Percentiles rank a stretch among this genome's conserved stretches.
phyloP scores from a whole-genome alignment of 2,797 vertebrate species.

The Varecia variegata region DNA sequence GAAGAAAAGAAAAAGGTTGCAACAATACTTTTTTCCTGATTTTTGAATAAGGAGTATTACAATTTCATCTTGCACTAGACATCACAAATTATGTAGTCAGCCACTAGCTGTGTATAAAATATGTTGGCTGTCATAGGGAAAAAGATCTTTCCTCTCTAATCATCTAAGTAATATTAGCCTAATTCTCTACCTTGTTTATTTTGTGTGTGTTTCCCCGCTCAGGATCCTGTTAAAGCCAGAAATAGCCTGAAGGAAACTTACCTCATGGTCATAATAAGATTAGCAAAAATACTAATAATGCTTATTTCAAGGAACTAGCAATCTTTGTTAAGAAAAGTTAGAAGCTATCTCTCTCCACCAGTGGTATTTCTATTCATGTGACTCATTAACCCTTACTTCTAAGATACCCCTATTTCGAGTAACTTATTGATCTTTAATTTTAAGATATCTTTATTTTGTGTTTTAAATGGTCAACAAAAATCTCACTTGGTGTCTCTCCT shows the following conservation, averaged over 20 bases:
- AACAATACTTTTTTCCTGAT: background rate
- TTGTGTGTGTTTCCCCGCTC: background rate
- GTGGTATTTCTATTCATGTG: background rate
- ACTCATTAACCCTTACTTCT: background rate
- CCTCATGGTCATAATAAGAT: background rate
- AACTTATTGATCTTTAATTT: background rate
- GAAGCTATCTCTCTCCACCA: background rate
- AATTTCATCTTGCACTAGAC: background rate
- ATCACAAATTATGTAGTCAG: background rate
- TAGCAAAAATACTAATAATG: background rate
- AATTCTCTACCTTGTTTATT: background rate
- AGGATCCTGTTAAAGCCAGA: background rate
- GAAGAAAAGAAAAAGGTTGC: background rate
- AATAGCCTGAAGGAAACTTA: background rate
- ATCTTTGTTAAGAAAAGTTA: background rate
- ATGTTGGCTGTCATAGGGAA: background rate
- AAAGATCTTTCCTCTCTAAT: background rate
- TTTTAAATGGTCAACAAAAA: background rate
- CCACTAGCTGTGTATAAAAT: background rate
- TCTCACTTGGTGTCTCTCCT: background rate
- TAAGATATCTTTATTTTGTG: background rate
- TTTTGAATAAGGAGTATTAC: background rate
- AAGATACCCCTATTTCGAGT: background rate
- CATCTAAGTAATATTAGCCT: background rate
- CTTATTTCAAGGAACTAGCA: background rate